Percentiles rank a stretch among this genome's conserved stretches.
Evolutionary conservation across 2,797 vertebrate species (phyloP).

Genomic region (Lycodopsis pacificus): DNA sequence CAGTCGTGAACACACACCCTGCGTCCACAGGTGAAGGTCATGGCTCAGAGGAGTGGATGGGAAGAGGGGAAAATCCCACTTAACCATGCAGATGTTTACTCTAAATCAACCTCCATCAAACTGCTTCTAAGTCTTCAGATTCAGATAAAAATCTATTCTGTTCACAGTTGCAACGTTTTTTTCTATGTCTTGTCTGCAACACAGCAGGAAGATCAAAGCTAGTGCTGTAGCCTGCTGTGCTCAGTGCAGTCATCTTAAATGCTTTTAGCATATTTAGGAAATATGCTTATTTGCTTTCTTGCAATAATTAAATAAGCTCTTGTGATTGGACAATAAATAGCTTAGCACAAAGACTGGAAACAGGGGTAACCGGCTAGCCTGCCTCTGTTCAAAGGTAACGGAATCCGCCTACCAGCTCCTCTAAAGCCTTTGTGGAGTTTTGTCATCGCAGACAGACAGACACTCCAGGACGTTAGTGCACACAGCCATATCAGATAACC

Average conservation of each 20-base stretch:
- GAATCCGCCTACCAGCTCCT: background rate
- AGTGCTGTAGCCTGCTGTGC: background rate
- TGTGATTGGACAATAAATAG: background rate
- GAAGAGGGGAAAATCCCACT: constrained; percentile 20
- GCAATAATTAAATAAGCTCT: background rate
- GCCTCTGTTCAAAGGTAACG: background rate
- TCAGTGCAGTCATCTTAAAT: background rate
- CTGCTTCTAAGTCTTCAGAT: background rate
- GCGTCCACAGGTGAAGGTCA: constrained; percentile 45
- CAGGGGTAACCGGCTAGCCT: background rate
- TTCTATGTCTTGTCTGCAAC: background rate
- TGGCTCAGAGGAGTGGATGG: constrained; percentile 14
- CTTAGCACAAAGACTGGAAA: background rate
- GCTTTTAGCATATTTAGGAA: background rate
- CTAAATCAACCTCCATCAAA: background rate
- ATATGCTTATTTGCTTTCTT: background rate
- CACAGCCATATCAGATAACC: background rate
- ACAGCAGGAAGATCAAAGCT: background rate
- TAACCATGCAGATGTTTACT: constrained; percentile 37
- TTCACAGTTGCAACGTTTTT: background rate
- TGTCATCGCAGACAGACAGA: background rate
- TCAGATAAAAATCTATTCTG: background rate
- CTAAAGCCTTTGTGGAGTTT: background rate
- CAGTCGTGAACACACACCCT: constrained; percentile 11
- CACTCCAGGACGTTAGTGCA: background rate